A percentile compares a stretch with the other conserved stretches of the same genome.
Conservation (phyloP, 92 coral and sea anemone genomes). For the Porites evermanni region DNA sequence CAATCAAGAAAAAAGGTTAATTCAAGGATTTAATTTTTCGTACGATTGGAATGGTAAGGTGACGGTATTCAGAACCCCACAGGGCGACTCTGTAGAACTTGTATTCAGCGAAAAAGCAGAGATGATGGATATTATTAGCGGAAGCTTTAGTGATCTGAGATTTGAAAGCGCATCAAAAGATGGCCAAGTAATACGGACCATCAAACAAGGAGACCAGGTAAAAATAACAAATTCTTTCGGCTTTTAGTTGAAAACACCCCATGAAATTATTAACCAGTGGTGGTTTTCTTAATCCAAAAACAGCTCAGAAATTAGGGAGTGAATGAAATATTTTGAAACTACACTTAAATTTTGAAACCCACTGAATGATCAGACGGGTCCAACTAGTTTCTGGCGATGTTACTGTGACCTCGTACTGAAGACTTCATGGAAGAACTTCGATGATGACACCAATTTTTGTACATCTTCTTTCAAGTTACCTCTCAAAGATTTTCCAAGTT, state of each 20-base stretch:
- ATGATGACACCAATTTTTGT: too few species aligned
- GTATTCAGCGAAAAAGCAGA: slow-evolving; percentile 30
- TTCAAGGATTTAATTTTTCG: slow-evolving; percentile 49
- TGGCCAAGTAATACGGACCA: slow-evolving; percentile 22
- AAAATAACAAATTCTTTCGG: too few species aligned
- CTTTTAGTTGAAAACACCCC: not conserved
- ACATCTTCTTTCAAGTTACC: too few species aligned
- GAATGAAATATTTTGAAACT: too few species aligned
- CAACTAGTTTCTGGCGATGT: too few species aligned
- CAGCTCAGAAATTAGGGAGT: too few species aligned
- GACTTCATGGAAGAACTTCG: too few species aligned
- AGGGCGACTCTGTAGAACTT: slow-evolving; percentile 37
- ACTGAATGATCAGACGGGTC: too few species aligned
- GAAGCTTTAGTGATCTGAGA: slow-evolving; percentile 2
- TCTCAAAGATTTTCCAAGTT: too few species aligned
- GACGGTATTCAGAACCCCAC: slow-evolving; percentile 33
- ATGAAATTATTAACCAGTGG: not conserved
- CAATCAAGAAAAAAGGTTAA: slow-evolving; percentile 41
- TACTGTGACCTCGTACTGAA: too few species aligned
- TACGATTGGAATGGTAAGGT: slow-evolving; percentile 77
- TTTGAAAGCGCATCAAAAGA: slow-evolving; percentile 27
- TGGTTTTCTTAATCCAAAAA: not conserved
- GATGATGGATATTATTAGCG: slow-evolving; percentile 34
- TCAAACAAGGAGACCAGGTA: slow-evolving; percentile 70
- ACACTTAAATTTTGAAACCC: too few species aligned